Conservation (phyloP, 2,888 invertebrate species). For the Sarcophaga subvicina region DNA sequence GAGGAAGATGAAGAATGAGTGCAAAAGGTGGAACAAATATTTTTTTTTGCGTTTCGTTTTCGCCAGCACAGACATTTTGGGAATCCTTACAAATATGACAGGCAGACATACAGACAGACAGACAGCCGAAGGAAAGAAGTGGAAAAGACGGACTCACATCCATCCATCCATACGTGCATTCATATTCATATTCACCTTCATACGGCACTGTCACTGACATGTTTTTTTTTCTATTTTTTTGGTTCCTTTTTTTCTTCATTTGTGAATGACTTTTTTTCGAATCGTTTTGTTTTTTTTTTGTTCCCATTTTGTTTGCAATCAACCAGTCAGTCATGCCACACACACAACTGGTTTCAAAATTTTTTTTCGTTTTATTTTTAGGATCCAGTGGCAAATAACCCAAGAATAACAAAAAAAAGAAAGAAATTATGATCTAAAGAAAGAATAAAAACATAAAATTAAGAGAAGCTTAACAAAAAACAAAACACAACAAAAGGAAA, state of each 20-base stretch:
- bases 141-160: constrained; percentile 5
- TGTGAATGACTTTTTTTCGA: constrained; percentile 3
- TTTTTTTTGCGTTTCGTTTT: background rate
- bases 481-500: constrained; percentile 3
- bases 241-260: constrained; percentile 9
- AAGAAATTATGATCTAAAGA: constrained; percentile 43
- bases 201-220: constrained; percentile 59
- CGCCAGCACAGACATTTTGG: constrained; percentile 58
- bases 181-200: constrained; percentile 58
- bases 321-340: constrained; percentile 66
- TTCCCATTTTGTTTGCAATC: constrained; percentile 54
- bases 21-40: background rate
- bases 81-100: constrained; percentile 67
- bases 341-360: constrained; percentile 57
- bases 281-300: background rate
- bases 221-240: constrained; percentile 37
- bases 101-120: constrained; percentile 46
- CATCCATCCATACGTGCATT: constrained; percentile 33
- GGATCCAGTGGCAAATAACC: constrained; percentile 61
- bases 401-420: constrained; percentile 12
- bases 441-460: constrained; percentile 21
- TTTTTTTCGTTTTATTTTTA: constrained; percentile 15
- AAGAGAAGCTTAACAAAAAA: constrained; percentile 37
- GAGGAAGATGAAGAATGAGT: background rate
- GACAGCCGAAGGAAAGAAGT: constrained; percentile 28